Evolutionary conservation across 2,113 vertebrate genomes (phyloP), one percentile per base, ranked within the genome.

Genomic region (Heterochromis multidens): DNA sequence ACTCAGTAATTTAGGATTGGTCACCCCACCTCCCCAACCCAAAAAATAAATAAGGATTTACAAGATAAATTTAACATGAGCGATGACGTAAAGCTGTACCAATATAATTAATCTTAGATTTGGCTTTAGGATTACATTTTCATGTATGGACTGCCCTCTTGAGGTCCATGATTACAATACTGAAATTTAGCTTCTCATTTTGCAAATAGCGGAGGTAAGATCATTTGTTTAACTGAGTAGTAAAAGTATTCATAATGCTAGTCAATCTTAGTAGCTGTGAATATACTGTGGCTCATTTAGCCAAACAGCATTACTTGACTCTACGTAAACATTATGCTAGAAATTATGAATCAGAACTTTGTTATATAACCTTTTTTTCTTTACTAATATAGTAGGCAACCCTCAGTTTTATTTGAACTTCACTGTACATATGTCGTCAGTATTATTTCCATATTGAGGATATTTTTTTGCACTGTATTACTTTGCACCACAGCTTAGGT

Each of bases 111-210:
- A 49, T 29, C 33, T 60, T 29, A 56, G 70, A 83, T 87, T 88
- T 88, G 37, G 25, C 33, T 7, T 87, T 54, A 33, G 11, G 21
- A 58, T 62, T 31, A 62, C 37, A 80, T 85, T 58, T 82, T 57
- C 72, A 90, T 88, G 89, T 87, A 70, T 88, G 79, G 88, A 88
- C 94, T 92, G 93, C 84, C 93, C 94, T 91, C 92, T 95, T 92
- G 77, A 92, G 91, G 93, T 83, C 65, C 77, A 31, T 31, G 23
- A 80, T 85, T 88, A 76, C 76, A 84, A 19, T 43, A 16, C 16
- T 91, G 70, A 76, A 82, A 86, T 87, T 87, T 88, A 79, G 67
- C 85, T 83, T 27, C 49, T 70, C 79, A 90, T 77, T 49, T 80
- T 86, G 58, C 81, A 83, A 88, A 86, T 87, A 78, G 83, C 77